Percentiles rank a stretch among this genome's conserved stretches.
Conservation (phyloP, 2,888 invertebrate species). For the Monopis laevigella region DNA sequence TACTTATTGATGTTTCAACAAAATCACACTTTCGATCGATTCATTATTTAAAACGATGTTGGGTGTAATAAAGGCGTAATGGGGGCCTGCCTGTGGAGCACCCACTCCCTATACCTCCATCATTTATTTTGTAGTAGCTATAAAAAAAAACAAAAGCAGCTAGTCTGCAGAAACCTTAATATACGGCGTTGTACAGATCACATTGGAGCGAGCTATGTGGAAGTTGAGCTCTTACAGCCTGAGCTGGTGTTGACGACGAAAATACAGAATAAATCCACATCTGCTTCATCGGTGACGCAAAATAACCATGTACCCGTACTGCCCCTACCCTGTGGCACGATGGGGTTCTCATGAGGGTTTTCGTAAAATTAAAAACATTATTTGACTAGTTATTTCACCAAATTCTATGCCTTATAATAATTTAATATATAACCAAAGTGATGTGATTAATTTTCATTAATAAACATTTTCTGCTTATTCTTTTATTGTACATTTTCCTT, state of each 20-base stretch:
- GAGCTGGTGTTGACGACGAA: constrained; percentile 23
- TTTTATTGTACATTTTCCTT: constrained; percentile 12
- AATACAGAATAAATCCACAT: constrained; percentile 21
- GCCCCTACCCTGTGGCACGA: constrained; percentile 11
- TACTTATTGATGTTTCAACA: background rate
- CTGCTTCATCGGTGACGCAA: constrained; percentile 19
- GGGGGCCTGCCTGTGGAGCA: background rate
- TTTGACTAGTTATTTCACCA: background rate
- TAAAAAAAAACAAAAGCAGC: no score
- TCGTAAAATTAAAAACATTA: background rate
- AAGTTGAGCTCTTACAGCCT: constrained; percentile 19
- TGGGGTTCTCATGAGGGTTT: background rate
- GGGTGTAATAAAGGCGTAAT: constrained; percentile 4
- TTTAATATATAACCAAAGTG: constrained; percentile 12
- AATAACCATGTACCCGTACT: constrained; percentile 15
- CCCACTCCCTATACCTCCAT: background rate
- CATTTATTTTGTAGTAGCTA: background rate
- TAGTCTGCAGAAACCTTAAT: no score
- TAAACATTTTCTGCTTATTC: constrained; percentile 10
- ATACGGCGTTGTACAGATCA: constrained; percentile 18
- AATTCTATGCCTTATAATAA: background rate
- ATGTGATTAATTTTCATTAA: constrained; percentile 5
- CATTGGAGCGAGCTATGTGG: constrained; percentile 16
- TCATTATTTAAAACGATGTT: constrained; percentile 3
- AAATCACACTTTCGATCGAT: background rate